These are phyloP conservation scores for Haplotaxodon microlepis DNA, from an alignment of 2,113 vertebrate genomes.

Conservation along the genomic window DNA sequence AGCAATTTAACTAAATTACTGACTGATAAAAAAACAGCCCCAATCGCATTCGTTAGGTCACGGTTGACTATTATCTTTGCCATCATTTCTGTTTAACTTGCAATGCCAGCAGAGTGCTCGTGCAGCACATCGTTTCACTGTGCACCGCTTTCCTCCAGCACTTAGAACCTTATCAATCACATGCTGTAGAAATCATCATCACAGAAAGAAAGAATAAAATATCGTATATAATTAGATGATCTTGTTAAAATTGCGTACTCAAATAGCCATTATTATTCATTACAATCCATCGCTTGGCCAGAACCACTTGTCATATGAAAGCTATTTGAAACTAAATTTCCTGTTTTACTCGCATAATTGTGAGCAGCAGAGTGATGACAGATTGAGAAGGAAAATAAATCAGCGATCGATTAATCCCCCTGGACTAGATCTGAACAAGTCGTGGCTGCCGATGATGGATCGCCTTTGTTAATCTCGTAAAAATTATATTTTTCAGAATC, in stretches of 20 bases:
- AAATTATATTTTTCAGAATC: not conserved
- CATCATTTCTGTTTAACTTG: not conserved
- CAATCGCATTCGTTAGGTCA: not conserved
- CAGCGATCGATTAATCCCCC: not conserved
- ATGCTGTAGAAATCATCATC: slow-evolving; percentile 14
- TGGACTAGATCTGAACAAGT: not conserved
- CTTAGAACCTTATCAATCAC: slow-evolving; percentile 29
- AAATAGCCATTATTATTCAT: slow-evolving; percentile 38
- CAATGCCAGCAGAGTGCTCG: not conserved
- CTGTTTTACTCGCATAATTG: not conserved
- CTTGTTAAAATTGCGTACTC: slow-evolving; percentile 15
- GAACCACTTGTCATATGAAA: not conserved
- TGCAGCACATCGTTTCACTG: not conserved
- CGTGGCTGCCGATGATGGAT: not conserved
- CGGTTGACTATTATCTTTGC: not conserved
- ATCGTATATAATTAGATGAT: slow-evolving; percentile 41
- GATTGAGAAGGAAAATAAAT: not conserved
- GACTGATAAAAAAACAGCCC: not conserved
- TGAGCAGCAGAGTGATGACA: not conserved
- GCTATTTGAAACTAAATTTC: not conserved
- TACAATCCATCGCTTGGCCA: not conserved
- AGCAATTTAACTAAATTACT: not conserved
- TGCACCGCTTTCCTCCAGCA: not conserved
- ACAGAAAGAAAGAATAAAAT: slow-evolving; percentile 34
- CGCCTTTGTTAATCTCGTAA: not conserved